Evolutionary conservation across 2,888 invertebrate species (phyloP).

Genomic region (Brassicogethes aeneus): DNA sequence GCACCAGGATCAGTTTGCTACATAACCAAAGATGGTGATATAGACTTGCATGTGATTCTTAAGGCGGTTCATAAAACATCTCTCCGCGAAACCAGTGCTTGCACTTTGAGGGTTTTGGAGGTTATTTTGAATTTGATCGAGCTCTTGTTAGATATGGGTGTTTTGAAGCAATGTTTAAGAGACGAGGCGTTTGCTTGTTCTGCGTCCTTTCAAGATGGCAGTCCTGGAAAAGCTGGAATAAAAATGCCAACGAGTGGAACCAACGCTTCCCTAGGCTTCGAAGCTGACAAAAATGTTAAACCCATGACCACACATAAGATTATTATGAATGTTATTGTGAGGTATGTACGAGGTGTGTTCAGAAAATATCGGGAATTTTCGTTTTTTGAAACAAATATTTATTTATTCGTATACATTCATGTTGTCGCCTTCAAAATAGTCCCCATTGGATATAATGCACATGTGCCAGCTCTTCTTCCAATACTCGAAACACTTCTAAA

Average conservation of each 20-base stretch:
- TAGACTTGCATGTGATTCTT: conserved; percentile 81
- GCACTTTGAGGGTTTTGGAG: conserved; percentile 84
- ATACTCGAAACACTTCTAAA: too few relatives aligned
- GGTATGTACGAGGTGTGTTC: too few relatives aligned
- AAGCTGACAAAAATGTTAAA: conserved; percentile 44
- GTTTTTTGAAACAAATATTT: too few relatives aligned
- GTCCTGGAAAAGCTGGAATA: conserved; percentile 23
- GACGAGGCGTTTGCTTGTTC: conserved; percentile 40
- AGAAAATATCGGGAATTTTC: too few relatives aligned
- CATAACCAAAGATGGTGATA: conserved; percentile 90
- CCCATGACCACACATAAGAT: conserved; percentile 57
- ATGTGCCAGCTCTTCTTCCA: too few relatives aligned
- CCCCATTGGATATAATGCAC: too few relatives aligned
- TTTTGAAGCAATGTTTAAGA: conserved; percentile 52
- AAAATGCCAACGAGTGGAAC: conserved; percentile 22
- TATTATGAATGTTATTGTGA: conserved; percentile 61
- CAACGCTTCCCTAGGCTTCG: conserved; percentile 31
- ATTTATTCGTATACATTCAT: too few relatives aligned
- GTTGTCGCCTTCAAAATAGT: too few relatives aligned
- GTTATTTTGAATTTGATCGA: conserved; percentile 88
- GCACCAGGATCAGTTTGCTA: conserved; percentile 84
- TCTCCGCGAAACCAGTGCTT: conserved; percentile 72
- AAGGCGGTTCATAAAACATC: conserved; percentile 84
- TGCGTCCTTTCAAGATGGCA: conserved; percentile 22
- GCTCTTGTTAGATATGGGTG: conserved; percentile 82